Base-by-base conservation (phyloP, 1,140 invertebrate species). In the Steinernema khuongi region DNA sequence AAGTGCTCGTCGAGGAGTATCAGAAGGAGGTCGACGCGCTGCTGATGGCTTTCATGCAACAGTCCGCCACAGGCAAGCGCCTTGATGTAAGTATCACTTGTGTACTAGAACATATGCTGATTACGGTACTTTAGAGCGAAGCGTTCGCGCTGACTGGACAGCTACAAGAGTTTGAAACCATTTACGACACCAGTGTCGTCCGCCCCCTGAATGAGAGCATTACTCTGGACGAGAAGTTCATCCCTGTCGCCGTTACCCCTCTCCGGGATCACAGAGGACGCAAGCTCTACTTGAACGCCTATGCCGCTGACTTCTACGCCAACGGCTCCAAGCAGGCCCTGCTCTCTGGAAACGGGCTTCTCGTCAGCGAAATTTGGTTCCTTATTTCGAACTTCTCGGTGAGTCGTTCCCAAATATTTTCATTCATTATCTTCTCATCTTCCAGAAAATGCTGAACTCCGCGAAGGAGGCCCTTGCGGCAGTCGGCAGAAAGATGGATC, bases 241-340 rank as follows among this genome's bases (percentile, higher is more conserved):
- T 84, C 18, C 82, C 82, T 14, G 66, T 73, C 28, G 31, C 76
- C 26, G 50, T 44, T 60, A 31, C 79, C 22, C 30, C 78, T 11
- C 66, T 74, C 30, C 72, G 36, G 18, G 82, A 83, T 44, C 82
- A 83, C 73, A 73, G 81, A 31, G 81, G 81, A 31, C 74, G 81
- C 1, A 79, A 79, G 71, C 72, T 83, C 60, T 74, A 79, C 44
- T 66, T 67, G 18, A 83, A 83, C 41, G 81, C 84, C 1, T 83
- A 81, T 72, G 82, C 81, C 1, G 74, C 70, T 31, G 82, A 83
- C 44, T 83, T 85, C 71, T 83, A 75, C 70, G 75, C 79, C 17
- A 75, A 77, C 36, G 81, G 76, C 31, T 80, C 85, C n/a, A 32
- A 67, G n/a, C 41, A 78, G 2, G 4, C 71, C 30, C 44, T 84